Evolutionary conservation across 2,888 invertebrate genomes (phyloP), one percentile per base, ranked within the genome.

Genomic region (Craniophora ligustri): DNA sequence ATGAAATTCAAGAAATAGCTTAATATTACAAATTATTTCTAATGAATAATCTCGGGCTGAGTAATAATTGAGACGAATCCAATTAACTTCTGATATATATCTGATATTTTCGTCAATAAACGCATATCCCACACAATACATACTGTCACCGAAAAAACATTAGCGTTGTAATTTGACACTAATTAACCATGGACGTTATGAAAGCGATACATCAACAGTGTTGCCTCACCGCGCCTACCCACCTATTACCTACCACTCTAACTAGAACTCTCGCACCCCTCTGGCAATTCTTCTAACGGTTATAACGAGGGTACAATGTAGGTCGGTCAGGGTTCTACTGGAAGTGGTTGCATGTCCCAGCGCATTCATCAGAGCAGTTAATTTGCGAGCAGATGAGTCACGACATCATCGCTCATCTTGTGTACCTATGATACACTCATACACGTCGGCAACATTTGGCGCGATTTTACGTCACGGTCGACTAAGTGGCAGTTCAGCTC

Each of bases 321-420:
- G 41, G 46, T 48, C 61, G 49, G 53, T 70, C 48, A 64, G 57
- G 63, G 87, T 67, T 85, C 87, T 75, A 15, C 18, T 18, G 32
- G 61, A 48, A 57, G 40, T 85, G 89, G 89, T 79, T 67, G 58
- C 67, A 65, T 79, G 82, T 83, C 80, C 73, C 68, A 73, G 81
- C 81, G 86, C 86, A 91, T 91, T 91, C 87, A 89, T 91, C 91
- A 91, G 88, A 84, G 84, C 84, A 90, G 89, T 90, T 92, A 92
- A 92, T 92, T 92, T 91, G 89, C 81, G 82, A 89, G 86, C 88
- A 87, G 85, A 90, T 88, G 89, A 89, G 88, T 87, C 87, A 88
- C 84, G 84, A 82, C 84, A 88, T 81, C 89, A 92, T 92, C 91
- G 84, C 89, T 92, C 92, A 92, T 92, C 85, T 82, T 82, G 83